These are phyloP conservation scores for Cataglyphis hispanica DNA, from an alignment of 1,140 invertebrate species.

Conservation along the genomic window DNA sequence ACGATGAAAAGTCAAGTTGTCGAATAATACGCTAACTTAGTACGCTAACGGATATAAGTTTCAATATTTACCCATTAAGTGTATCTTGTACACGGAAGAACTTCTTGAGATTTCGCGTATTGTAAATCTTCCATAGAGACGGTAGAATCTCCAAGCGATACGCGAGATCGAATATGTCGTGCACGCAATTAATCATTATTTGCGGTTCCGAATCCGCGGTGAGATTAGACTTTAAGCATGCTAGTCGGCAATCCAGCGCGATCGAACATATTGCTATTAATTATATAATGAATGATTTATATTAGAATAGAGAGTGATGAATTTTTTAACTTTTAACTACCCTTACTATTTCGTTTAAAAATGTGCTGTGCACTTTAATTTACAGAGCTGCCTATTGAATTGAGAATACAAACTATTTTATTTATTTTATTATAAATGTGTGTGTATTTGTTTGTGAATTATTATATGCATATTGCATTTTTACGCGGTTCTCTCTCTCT, in stretches of 20 bases:
- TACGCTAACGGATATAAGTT: conserved; percentile 42
- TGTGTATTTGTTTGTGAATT: not conserved
- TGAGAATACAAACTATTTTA: conserved; percentile 31
- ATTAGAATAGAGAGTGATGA: not conserved
- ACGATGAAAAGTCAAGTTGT: conserved; percentile 35
- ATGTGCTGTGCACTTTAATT: not conserved
- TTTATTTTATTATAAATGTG: conserved; percentile 1
- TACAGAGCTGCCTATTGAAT: not conserved
- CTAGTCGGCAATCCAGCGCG: conserved; percentile 90
- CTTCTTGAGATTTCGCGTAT: conserved; percentile 87
- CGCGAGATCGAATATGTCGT: conserved; percentile 88
- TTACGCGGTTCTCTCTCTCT: not conserved
- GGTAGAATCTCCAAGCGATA: conserved; percentile 88
- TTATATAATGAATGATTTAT: conserved; percentile 3
- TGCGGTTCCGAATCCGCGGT: conserved; percentile 86
- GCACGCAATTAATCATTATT: conserved; percentile 88
- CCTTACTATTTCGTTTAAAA: not conserved
- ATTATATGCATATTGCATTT: not conserved
- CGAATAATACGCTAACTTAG: conserved; percentile 40
- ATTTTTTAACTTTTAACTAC: not conserved
- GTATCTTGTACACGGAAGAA: conserved; percentile 84
- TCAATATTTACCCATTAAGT: conserved; percentile 75
- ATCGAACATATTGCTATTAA: conserved; percentile 88
- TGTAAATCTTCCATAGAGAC: conserved; percentile 88
- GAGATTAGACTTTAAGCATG: conserved; percentile 87